Evolutionary conservation across 2,888 invertebrate genomes (phyloP).

Genomic region (Clepsis dumicolana): DNA sequence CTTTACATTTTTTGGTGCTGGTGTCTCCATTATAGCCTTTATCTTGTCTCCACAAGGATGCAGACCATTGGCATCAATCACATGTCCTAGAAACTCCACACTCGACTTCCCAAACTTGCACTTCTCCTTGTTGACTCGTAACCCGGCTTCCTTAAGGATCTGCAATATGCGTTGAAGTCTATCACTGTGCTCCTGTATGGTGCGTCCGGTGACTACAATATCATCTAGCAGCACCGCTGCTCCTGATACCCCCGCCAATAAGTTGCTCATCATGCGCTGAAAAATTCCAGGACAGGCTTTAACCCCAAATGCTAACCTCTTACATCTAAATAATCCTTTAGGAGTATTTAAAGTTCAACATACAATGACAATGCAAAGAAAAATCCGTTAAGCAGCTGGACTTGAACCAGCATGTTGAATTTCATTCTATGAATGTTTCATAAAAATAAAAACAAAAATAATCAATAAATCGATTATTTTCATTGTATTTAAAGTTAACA

Average conservation of each 20-base stretch:
- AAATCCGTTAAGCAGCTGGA: too few species aligned
- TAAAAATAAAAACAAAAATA: too few species aligned
- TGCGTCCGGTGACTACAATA: background rate
- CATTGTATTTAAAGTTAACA: too few species aligned
- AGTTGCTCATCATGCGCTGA: background rate
- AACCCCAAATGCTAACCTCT: background rate
- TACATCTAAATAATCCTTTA: background rate
- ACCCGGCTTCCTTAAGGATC: background rate
- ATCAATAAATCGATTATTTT: too few species aligned
- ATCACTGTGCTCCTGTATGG: background rate
- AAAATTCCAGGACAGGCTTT: background rate
- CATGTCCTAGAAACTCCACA: background rate
- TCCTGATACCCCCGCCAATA: background rate
- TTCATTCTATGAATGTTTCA: too few species aligned
- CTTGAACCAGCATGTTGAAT: too few species aligned
- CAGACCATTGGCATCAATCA: background rate
- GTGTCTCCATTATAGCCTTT: background rate
- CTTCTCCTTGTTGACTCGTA: background rate
- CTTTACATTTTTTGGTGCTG: background rate
- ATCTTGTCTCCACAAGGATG: background rate
- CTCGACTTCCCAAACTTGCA: background rate
- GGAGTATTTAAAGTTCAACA: too few species aligned
- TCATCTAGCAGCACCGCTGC: background rate
- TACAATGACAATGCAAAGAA: too few species aligned
- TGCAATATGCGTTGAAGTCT: background rate